Evolutionary conservation across 2,797 vertebrate species (phyloP), one percentile per base, ranked within the genome.

Genomic region (Luscinia luscinia): DNA sequence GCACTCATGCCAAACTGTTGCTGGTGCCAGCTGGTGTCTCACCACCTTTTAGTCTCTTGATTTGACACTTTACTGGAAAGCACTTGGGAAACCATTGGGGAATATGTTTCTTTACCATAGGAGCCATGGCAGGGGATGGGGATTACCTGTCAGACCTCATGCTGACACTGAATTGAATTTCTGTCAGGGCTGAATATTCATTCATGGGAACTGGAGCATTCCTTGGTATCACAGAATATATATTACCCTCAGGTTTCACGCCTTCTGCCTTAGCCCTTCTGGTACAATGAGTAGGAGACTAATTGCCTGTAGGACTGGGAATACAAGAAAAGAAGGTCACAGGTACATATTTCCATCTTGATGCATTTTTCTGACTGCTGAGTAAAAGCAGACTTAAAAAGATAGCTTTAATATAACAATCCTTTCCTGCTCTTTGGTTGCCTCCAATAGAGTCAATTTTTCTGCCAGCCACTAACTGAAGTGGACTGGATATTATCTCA

Each of bases 281-380:
- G 81, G 49, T 64, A 52, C 0, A 3, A 84, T 34, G 20, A 69
- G 21, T 83, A 72, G 58, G 48, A 88, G 34, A 88, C 59, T 88
- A 82, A 87, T 87, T 91, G 75, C 67, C 30, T 89, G 45, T 64
- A 91, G 54, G 51, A 78, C 54, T 24, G 13, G 64, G 67, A 80
- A 87, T 81, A 78, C 11, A 64, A 77, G 77, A 38, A 66, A 83
- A 81, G 48, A 86, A 93, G 85, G 74, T 87, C 85, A 76, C 34
- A 49, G 36, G 43, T 49, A 68, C 21, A 23, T 45, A 16, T 68
- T 93, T 84, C 55, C 46, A 66, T 79, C 58, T 49, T 22, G 15
- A 63, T 64, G 59, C 16, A 23, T 54, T 79, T 69, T 89, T 73
- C 46, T 79, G 59, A 54, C 68, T 87, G 40, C 46, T 72, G 20